Conservation (phyloP, 1,140 invertebrate species). For the Mercenaria mercenaria region DNA sequence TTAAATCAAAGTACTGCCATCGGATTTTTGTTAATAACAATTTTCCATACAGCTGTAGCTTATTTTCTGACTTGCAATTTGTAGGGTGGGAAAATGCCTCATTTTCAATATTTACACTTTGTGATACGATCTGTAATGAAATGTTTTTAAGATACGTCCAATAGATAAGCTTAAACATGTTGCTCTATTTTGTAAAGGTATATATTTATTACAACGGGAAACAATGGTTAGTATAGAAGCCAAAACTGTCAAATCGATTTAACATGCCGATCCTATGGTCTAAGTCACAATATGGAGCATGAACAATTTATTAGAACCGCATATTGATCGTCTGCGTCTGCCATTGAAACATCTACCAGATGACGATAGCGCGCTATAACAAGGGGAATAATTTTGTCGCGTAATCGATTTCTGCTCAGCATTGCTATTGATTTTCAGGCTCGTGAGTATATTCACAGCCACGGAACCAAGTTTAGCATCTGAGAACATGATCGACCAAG, state of each 20-base stretch:
- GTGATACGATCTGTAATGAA: too few species aligned
- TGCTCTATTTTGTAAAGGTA: background rate
- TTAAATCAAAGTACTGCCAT: too few species aligned
- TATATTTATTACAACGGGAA: background rate
- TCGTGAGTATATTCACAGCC: conserved; percentile 3
- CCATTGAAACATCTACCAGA: background rate
- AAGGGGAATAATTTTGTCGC: background rate
- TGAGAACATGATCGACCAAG: conserved; percentile 24
- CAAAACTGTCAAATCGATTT: background rate
- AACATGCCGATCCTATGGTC: background rate
- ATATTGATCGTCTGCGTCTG: background rate
- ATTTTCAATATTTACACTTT: too few species aligned
- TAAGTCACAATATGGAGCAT: background rate
- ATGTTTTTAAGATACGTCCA: too few species aligned
- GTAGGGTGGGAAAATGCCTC: too few species aligned
- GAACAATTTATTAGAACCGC: background rate
- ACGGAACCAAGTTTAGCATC: conserved; percentile 20
- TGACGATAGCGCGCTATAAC: background rate
- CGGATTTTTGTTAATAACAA: too few species aligned
- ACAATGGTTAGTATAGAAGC: background rate
- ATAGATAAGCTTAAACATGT: too few species aligned
- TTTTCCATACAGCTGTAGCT: too few species aligned
- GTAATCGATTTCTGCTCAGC: conserved; percentile 9
- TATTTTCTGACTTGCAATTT: too few species aligned
- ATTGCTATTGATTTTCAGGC: conserved; percentile 18